Percentiles rank a stretch among this genome's conserved stretches.
Evolutionary conservation across 2,888 invertebrate species (phyloP).

Genomic region (Athalia circularis): DNA sequence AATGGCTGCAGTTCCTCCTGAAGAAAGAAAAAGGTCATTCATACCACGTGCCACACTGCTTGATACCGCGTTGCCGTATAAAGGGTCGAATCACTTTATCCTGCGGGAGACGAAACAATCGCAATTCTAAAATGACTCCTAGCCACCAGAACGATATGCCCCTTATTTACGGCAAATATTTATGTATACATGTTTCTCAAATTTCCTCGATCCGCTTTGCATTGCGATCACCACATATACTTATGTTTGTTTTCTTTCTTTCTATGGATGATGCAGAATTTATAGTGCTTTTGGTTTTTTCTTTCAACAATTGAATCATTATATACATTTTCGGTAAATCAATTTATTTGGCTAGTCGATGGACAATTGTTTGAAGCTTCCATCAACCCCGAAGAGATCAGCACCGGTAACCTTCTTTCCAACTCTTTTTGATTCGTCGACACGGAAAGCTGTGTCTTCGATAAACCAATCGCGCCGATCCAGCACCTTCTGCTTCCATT

Average conservation of each 20-base stretch:
- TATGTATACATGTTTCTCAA: too few species aligned
- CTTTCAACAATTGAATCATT: neutral
- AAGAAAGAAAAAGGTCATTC: too few species aligned
- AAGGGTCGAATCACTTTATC: too few species aligned
- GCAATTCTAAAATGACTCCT: too few species aligned
- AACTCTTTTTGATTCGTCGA: conserved; percentile 76
- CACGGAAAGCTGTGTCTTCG: conserved; percentile 74
- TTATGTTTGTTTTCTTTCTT: neutral
- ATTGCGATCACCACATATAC: neutral
- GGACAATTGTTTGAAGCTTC: conserved; percentile 76
- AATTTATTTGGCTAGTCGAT: conserved; percentile 73
- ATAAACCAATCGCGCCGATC: conserved; percentile 76
- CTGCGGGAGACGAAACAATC: too few species aligned
- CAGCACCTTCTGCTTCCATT: conserved; percentile 76
- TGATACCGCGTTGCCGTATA: too few species aligned
- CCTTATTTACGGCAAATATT: too few species aligned
- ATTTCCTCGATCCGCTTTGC: too few species aligned
- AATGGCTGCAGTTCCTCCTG: too few species aligned
- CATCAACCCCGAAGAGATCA: conserved; percentile 77
- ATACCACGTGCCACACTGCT: too few species aligned
- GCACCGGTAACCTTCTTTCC: conserved; percentile 76
- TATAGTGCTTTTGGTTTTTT: neutral
- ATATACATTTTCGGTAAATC: conserved; percentile 71
- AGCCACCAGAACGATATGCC: too few species aligned
- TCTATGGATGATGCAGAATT: too few species aligned